Evolutionary conservation across 64 coral and sea anemone species (phyloP), one percentile per base, ranked within the genome.

Genomic region (Anthopleura sola): DNA sequence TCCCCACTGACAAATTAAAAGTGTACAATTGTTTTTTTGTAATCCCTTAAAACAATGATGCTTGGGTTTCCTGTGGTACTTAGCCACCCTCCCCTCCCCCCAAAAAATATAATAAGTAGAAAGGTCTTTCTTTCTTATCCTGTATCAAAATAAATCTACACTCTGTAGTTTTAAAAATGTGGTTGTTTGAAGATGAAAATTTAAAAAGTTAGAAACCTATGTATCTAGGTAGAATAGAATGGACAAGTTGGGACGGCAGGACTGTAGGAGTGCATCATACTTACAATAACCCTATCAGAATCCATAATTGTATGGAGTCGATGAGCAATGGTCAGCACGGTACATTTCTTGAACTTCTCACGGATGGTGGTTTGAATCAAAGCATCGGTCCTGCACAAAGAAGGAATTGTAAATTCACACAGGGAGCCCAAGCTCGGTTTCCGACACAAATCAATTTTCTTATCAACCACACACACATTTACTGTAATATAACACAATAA

Each of bases 231-330:
- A 6, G 40, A 44, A 44, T 44, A 8, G 40, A 44, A 44, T 44
- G 9, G 40, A 8, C 40, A 44, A 44, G 40, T 6, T 44, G 4
- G 4, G 40, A 44, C 4, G 9, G 40, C 40, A 44, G 40, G 40
- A 44, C 40, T 44, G 4, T 44, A 44, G 40, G 40, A 44, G 40
- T 8, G 9, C 40, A 44, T 44, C 40, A 17, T 49, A 83, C 80
- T 83, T 46, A 83, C 80, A 83, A 83, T 83, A 23, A 83, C 80
- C 49, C 87, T 37, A 55, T 89, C 87, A n/a, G 87, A 89, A 74
- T 89, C 87, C 87, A 89, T 83, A n/a, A 89, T 89, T 26, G 87
- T 89, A 20, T 89, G 87, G 32, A 89, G 80, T 49, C 87, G 87
- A 17, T 89, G 87, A 53, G 87, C 87, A 37, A 89, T 89, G 6